Evolutionary conservation across 1,140 invertebrate species (phyloP), one percentile per base, ranked within the genome.

Genomic region (Himalopsyche phryganea): DNA sequence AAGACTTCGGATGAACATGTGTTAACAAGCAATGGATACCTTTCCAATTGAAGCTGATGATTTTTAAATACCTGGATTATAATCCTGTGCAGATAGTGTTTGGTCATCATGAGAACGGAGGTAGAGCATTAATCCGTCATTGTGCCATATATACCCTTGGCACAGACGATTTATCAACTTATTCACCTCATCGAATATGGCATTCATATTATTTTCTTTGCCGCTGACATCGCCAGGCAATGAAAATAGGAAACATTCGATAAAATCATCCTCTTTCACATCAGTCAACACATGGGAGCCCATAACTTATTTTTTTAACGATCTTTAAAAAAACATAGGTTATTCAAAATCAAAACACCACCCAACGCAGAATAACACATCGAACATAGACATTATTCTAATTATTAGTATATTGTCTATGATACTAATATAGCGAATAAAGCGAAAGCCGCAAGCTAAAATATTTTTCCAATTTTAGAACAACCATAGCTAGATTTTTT

Each of bases 241-340:
- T 6, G 83, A 81, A 69, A 87, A 89, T 28, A 89, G 61, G 65
- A 80, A 88, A 71, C 86, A 87, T 68, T 88, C 85, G 10, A 89
- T 74, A 50, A 80, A 82, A 69, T 88, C 86, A 48, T 88, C 85
- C 59, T 82, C 83, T 19, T 79, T 71, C 9, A 82, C 77, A 38
- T 72, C 75, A 66, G 83, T 76, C 36, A 82, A 67, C 53, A 69
- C 49, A n/a, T 68, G 66, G 15, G 33, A 36, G 15, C 44, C 46
- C 41, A 66, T 70, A 14, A 9, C 23, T 28, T 28, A 3, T 9
- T 28, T 28, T 28, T 28, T 9, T 5, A 28, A 28, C 23, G 23
- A 9, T 28, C 23, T 28, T 28, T 28, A 5, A 28, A 28, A 28
- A 28, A 28, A 28, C 3, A 5, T 28, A 28, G 23, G 23, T 28